Percentiles rank a stretch among this genome's conserved stretches.
phyloP scores from a whole-genome alignment of 2,113 vertebrate species.

The Marmota flaviventris region DNA sequence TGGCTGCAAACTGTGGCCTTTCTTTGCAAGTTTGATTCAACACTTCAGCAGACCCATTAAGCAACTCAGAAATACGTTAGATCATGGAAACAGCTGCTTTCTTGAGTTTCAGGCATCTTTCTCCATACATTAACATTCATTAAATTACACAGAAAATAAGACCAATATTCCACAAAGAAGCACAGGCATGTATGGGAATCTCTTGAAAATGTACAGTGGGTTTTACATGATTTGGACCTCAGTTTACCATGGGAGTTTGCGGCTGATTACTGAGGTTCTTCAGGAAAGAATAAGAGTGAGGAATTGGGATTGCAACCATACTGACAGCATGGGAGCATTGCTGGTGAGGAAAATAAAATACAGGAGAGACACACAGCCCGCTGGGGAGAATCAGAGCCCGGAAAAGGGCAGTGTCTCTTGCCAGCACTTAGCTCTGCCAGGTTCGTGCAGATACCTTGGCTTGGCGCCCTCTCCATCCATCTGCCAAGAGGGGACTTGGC shows the following conservation, averaged over 20 bases:
- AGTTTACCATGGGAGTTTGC: fast-evolving
- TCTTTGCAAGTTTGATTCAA: not conserved
- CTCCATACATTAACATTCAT: not conserved
- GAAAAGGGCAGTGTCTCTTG: not conserved
- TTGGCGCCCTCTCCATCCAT: not conserved
- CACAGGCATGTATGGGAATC: not conserved
- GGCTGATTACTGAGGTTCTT: not conserved
- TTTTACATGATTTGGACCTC: not conserved
- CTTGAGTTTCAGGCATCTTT: not conserved
- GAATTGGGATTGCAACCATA: not conserved
- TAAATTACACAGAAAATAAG: not conserved
- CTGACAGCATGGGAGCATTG: not conserved
- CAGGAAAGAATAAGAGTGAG: not conserved
- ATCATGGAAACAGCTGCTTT: not conserved
- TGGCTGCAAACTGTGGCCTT: fast-evolving
- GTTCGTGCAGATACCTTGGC: not conserved
- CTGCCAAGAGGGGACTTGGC: not conserved
- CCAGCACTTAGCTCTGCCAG: not conserved
- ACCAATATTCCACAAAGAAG: not conserved
- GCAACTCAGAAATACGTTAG: no score
- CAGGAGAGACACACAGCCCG: not conserved
- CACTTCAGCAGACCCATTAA: not conserved
- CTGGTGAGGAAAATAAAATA: conserved; percentile 5
- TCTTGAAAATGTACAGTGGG: fast-evolving
- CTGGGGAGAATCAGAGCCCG: not conserved